Conservation (phyloP, 2,113 vertebrate species). For the Ochotona curzoniae region DNA sequence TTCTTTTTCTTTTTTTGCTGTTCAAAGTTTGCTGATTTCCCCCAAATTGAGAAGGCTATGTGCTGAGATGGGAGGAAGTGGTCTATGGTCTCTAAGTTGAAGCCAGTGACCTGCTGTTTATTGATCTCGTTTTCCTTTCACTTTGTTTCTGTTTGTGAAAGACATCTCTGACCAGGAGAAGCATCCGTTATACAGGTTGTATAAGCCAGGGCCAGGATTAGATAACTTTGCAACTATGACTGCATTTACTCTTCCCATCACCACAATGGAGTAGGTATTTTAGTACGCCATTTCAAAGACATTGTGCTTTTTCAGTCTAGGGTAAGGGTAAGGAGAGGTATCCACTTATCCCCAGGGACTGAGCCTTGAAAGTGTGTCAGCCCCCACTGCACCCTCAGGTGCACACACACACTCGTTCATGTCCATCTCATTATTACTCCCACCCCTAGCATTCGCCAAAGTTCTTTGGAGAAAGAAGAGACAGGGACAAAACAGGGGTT, state of each 20-base stretch:
- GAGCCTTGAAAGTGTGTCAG: not conserved
- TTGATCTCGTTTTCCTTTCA: not conserved
- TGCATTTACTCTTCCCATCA: not conserved
- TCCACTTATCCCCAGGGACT: not conserved
- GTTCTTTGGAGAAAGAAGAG: not conserved
- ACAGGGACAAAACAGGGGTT: not conserved
- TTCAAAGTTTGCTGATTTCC: not conserved
- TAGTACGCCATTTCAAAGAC: not conserved
- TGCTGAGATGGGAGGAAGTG: not conserved
- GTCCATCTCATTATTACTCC: no score
- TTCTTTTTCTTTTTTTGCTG: not conserved
- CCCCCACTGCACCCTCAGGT: not conserved
- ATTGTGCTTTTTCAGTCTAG: not conserved
- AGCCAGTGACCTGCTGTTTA: not conserved
- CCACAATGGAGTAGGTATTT: not conserved
- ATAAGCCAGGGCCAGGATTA: not conserved
- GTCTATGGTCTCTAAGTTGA: not conserved
- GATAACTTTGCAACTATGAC: not conserved
- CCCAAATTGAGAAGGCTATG: not conserved
- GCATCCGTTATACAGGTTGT: not conserved
- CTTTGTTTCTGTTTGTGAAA: not conserved
- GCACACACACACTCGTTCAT: not conserved
- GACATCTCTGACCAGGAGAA: not conserved
- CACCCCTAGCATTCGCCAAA: not conserved
- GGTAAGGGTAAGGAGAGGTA: not conserved